Base-by-base conservation (phyloP, 2,888 invertebrate genomes). In the Nesidiocoris tenuis region DNA sequence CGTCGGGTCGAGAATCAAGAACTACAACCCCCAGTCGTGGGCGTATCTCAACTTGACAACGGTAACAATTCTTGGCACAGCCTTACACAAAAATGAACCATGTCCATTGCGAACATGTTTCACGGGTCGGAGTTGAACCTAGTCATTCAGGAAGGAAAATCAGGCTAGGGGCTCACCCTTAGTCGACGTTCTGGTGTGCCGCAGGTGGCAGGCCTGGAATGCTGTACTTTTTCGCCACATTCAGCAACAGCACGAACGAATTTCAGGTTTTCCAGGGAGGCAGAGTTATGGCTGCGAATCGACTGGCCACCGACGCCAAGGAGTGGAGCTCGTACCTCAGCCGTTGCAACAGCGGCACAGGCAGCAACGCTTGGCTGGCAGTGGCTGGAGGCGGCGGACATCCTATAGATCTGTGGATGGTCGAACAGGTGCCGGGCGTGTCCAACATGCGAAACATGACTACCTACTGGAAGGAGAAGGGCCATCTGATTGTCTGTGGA, bases 321-420 rank as follows among this genome's bases (percentile, higher is more conserved):
- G 86, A 89, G 2, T 96, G 96, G 96, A 88, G 90, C 0, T 86
- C 87, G 59, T 84, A 88, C 0, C 88, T 95, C 81, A 86, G 88
- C 0, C 84, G 85, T 5, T 90, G 88, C 82, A 92, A 93, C 85
- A 92, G 93, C 39, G 91, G 91, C 17, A 93, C 93, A 61, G 92
- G 92, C 77, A 91, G 91, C 83, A 93, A 94, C 82, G 94, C 96
- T 82, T 96, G 95, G 95, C 87, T 94, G 80, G 86, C 92, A 2
- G 87, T 94, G 0, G 92, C 94, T 55, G 83, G 83, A 1, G 80
- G 81, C 56, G 81, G 82, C 24, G 12, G 12, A 3, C 85, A 85
- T 9, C 81, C 86, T 0, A 55, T 57, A 1, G 57, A 72, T 2
- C 83, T 90, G 7, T 91, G 90, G 87, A 87, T 95, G 57, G 85